These are phyloP conservation scores for Pachypsylla venusta DNA, from an alignment of 1,140 invertebrate genomes.

Conservation along the genomic window DNA sequence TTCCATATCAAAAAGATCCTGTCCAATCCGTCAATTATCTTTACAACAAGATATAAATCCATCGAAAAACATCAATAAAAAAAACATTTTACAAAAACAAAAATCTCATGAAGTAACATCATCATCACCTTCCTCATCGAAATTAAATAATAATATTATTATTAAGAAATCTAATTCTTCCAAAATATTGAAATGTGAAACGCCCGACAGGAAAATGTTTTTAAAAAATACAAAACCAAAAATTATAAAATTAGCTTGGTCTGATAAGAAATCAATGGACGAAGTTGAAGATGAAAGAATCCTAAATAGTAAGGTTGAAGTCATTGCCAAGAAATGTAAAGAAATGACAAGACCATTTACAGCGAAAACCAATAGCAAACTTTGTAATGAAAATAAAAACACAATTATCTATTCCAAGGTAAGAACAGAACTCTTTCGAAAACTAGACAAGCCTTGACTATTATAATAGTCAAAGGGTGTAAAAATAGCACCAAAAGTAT, in stretches of 20 bases:
- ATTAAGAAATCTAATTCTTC: neutral
- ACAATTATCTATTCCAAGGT: neutral
- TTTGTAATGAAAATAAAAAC: neutral
- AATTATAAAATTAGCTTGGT: neutral
- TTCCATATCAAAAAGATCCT: conserved; percentile 7
- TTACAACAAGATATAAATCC: neutral
- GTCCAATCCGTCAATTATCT: neutral
- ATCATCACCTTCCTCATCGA: neutral
- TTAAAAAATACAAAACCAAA: neutral
- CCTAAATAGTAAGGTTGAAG: neutral
- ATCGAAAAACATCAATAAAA: neutral
- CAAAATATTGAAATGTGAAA: neutral
- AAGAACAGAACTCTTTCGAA: too few relatives aligned
- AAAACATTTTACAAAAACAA: neutral
- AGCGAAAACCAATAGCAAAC: neutral
- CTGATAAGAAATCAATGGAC: neutral
- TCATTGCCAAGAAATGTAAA: neutral
- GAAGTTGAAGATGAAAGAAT: neutral
- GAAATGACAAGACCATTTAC: neutral
- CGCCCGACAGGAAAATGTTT: neutral
- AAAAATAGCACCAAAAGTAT: too few relatives aligned
- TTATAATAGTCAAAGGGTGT: too few relatives aligned
- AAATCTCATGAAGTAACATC: neutral
- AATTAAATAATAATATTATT: neutral
- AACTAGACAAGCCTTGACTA: too few relatives aligned